A percentile compares a stretch with the other conserved stretches of the same genome.
Evolutionary conservation across 2,797 vertebrate species (phyloP).

Genomic region (Melanotaenia maccullochi): DNA sequence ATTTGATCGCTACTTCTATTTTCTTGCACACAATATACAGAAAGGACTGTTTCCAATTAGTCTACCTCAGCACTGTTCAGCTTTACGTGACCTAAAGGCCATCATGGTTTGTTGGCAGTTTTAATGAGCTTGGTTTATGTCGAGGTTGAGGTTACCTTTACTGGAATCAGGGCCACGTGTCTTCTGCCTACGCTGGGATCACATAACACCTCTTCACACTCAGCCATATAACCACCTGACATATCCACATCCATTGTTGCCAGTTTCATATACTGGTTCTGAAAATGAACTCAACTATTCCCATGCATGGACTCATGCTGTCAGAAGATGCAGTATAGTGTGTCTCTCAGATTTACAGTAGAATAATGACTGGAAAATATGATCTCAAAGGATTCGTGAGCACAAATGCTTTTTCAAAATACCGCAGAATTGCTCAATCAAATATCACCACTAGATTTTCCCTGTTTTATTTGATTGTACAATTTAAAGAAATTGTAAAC

Average conservation of each 20-base stretch:
- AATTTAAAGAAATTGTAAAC: neutral
- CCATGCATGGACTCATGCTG: slow-evolving; percentile 17
- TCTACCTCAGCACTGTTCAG: slow-evolving; percentile 71
- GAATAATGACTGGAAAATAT: slow-evolving; percentile 33
- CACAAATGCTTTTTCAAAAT: slow-evolving; percentile 23
- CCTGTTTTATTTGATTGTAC: neutral
- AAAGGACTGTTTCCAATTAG: slow-evolving; percentile 44
- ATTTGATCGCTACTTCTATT: slow-evolving; percentile 48
- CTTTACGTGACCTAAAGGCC: slow-evolving; percentile 72
- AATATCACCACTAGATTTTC: slow-evolving; percentile 5
- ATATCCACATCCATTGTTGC: slow-evolving; percentile 17
- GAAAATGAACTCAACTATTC: slow-evolving; percentile 37
- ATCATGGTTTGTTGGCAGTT: slow-evolving; percentile 80
- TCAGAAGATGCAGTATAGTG: slow-evolving; percentile 12
- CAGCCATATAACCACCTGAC: slow-evolving; percentile 19
- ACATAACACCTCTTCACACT: slow-evolving; percentile 58
- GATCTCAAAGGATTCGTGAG: slow-evolving; percentile 45
- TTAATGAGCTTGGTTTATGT: slow-evolving; percentile 82
- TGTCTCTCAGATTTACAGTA: slow-evolving; percentile 18
- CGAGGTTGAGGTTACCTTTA: slow-evolving; percentile 63
- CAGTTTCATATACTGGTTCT: slow-evolving; percentile 24
- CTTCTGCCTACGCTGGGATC: slow-evolving; percentile 63
- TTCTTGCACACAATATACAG: slow-evolving; percentile 12
- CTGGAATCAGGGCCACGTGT: slow-evolving; percentile 73
- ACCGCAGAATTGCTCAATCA: neutral